Evolutionary conservation across 2,888 invertebrate genomes (phyloP).

Genomic region (Drosophila silvestris): DNA sequence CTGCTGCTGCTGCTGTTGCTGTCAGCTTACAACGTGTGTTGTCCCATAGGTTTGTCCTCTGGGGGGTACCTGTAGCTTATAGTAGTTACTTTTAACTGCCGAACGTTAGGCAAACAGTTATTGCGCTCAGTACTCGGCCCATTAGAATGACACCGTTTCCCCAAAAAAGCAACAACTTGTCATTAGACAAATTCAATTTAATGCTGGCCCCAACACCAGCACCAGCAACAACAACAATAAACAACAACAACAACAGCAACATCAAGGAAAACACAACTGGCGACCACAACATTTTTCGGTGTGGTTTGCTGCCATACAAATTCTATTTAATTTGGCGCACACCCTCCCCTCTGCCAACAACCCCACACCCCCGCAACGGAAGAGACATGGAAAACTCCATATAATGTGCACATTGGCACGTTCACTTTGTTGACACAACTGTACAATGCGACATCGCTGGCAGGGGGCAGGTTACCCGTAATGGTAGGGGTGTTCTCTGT

Average conservation of each 20-base stretch:
- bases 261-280: conserved; percentile 23
- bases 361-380: background rate
- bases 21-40: conserved; percentile 18
- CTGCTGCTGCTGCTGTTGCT: conserved; percentile 3
- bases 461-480: conserved; percentile 8
- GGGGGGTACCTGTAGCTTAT: conserved; percentile 73
- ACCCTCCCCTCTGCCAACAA: background rate
- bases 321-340: conserved; percentile 77
- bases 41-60: conserved; percentile 12
- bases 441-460: conserved; percentile 45
- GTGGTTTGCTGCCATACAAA: conserved; percentile 75
- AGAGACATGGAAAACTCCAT: conserved; percentile 52
- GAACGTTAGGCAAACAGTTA: conserved; percentile 77
- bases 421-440: conserved; percentile 79
- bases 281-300: conserved; percentile 79
- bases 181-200: conserved; percentile 80
- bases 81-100: conserved; percentile 74
- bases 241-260: conserved; percentile 15
- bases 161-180: conserved; percentile 71
- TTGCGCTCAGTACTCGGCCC: conserved; percentile 72
- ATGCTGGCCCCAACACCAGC: conserved; percentile 55
- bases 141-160: conserved; percentile 69
- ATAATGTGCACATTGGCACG: conserved; percentile 82
- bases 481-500: background rate
- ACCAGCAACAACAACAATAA: conserved; percentile 7